Evolutionary conservation across 2,113 vertebrate genomes (phyloP), one percentile per base, ranked within the genome.

Genomic region (Mormyrus iriodes): DNA sequence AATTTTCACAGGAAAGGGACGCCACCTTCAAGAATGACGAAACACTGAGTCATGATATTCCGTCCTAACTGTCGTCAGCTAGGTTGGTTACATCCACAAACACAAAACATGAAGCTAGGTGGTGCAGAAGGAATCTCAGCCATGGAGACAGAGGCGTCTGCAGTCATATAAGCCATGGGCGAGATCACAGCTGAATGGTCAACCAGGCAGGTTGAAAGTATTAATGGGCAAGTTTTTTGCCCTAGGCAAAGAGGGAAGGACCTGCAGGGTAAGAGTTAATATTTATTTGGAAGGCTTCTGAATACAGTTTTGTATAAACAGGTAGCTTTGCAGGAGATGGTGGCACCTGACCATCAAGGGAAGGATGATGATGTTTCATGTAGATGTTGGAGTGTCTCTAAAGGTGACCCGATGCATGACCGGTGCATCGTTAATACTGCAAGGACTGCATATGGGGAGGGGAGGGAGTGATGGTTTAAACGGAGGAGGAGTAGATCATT

Each of bases 221-320:
- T 21, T 82, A 19, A 21, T 4, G 39, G 15, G 39, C 73, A 79
- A 31, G 7, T 79, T 21, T 46, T 15, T 42, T 42, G 35, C 31
- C 1, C 3, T 35, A 19, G 17, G 35, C 73, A 79, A 35, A 31
- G 35, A 79, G 35, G 6, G 13, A 39, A 82, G 15, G 5, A 42
- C n/a, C 61, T 8, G 76, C 76, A 21, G 19, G 42, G 76, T 44
- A 61, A 17, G 52, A 58, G n/a, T 53, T 31, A 87, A n/a, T n/a
- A n/a, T 88, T 88, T 69, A 87, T 90, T 87, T 39, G 65, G 86
- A 87, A 58, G 89, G 46, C 52, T 79, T 85, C 87, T 86, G 58
- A 88, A 79, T 79, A 79, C n/a, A 48, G 44, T 61, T 48, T 35
- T 27, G 86, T 90, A 87, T 69, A 90, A 87, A 87, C 69, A 49